Evolutionary conservation across 2,113 vertebrate species (phyloP), one percentile per base, ranked within the genome.

Genomic region (Fregetta grallaria): DNA sequence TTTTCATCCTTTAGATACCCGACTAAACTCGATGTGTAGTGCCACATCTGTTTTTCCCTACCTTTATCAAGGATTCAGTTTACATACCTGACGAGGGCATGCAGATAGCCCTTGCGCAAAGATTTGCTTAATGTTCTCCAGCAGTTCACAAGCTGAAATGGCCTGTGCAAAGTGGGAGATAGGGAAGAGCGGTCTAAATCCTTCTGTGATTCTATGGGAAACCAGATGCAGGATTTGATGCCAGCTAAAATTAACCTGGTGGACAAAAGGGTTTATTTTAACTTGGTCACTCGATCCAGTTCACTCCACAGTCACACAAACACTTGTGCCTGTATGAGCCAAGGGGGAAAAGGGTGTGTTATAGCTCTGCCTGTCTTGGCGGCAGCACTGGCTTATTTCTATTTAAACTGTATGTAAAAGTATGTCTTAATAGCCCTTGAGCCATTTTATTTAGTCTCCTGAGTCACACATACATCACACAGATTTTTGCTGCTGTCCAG

Each of bases 221-320:
- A 92, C 36, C 87, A 91, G 66, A 89, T 45, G 81, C 53, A 85
- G 87, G 49, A 79, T 88, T 70, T 93, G 74, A 96, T 79, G 70
- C 30, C 77, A 86, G 71, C 62, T 88, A 85, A 93, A 94, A 90
- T 79, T 91, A 95, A 90, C 84, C 34, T 68, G 53, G 49, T 88
- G 49, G 87, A 90, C 93, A 92, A 95, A 96, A 88, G 53, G 26
- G 78, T 95, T 97, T 96, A 94, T 96, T 97, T 97, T 93, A 86
- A 95, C 92, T 95, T 53, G 59, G 94, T 92, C 77, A 94, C 81
- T 95, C 0, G 6, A 95, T 95, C 94, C 93, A 96, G 66, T 92
- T 86, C 78, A 73, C 81, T 86, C 62, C 87, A 82, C 52, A 86
- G 74, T 88, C 96, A 96, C 90, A 96, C 81, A 90, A 97, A 97